Base-by-base conservation (phyloP, 2,113 vertebrate genomes). In the Cygnus buccinator region DNA sequence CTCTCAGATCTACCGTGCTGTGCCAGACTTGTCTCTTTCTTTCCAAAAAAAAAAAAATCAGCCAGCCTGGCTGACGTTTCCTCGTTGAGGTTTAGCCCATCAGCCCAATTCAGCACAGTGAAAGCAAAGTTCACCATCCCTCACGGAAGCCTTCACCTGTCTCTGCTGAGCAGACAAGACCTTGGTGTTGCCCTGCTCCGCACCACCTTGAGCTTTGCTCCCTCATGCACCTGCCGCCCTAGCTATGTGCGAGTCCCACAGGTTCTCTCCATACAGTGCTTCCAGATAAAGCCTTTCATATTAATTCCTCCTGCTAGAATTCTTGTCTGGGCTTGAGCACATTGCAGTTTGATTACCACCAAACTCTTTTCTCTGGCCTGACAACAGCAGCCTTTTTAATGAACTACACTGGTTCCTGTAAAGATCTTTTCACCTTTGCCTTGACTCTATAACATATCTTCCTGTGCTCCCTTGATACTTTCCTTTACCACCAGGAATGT, bases 341-440 rank as follows among this genome's bases (percentile, higher is more conserved):
- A 0, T 3, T 44, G 65, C 44, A 3, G 0, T 23, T 9, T 59
- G 18, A 5, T 7, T 12, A 3, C 46, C 41, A 66, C 37, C 61
- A 3, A 4, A 2, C 28, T 33, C 50, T 44, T 39, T 52, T 21
- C 54, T 65, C 68, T 2, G 3, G 62, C 15, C 52, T 41, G 41
- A 46, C 21, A 18, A 21, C 52, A 80, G 63, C 41, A 68, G 48
- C 55, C 25, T 3, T n/a, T 8, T 15, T 73, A 33, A 16, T 1
- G 5, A 39, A 23, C 13, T 35, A 37, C 37, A 4, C 19, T 17
- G 13, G 23, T 22, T 61, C 43, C 77, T 68, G 43, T 18, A 59
- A 61, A 81, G 28, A 43, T 23, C 31, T 6, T 58, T 81, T 81
- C 50, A 62, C 35, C 12, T 79, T 61, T 78, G 22, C 66, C 73